phyloP scores from a whole-genome alignment of 2,797 vertebrate species.

The Thripadectes ignobilis region DNA sequence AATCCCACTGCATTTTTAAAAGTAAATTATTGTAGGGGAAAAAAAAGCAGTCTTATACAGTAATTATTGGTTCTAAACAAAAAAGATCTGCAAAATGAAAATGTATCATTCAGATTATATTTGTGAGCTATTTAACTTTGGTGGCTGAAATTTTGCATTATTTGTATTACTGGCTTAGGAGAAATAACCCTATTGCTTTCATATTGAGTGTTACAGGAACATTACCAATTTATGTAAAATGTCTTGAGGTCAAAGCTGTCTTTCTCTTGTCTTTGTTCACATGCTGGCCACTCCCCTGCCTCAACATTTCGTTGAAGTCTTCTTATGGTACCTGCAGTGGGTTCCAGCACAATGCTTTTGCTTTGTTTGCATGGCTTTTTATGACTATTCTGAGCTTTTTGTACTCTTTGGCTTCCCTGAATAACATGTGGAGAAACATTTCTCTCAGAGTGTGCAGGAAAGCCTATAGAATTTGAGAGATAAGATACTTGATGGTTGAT shows the following conservation, averaged over 20 bases:
- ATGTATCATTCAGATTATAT: not conserved
- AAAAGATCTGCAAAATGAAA: not conserved
- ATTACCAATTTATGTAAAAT: not conserved
- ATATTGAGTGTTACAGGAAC: not conserved
- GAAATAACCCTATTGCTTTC: not conserved
- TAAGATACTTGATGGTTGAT: not conserved
- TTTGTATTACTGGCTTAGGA: not conserved
- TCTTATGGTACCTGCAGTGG: not conserved
- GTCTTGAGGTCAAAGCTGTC: not conserved
- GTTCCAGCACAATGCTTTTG: not conserved
- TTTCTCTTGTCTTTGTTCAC: not conserved
- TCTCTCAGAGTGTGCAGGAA: not conserved
- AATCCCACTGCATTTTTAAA: not conserved
- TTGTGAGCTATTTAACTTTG: not conserved
- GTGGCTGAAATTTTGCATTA: not conserved
- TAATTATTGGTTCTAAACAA: not conserved
- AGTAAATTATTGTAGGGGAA: not conserved
- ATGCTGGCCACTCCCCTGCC: not conserved
- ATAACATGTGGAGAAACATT: accelerated
- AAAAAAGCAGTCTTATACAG: not conserved
- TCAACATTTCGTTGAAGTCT: not conserved
- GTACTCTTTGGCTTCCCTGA: not conserved
- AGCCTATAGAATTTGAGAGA: not conserved
- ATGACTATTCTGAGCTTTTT: not conserved
- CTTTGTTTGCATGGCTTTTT: not conserved